A percentile compares a stretch with the other conserved stretches of the same genome.
Conservation (phyloP, 2,113 vertebrate species). For the Coptodon bakossiorum region DNA sequence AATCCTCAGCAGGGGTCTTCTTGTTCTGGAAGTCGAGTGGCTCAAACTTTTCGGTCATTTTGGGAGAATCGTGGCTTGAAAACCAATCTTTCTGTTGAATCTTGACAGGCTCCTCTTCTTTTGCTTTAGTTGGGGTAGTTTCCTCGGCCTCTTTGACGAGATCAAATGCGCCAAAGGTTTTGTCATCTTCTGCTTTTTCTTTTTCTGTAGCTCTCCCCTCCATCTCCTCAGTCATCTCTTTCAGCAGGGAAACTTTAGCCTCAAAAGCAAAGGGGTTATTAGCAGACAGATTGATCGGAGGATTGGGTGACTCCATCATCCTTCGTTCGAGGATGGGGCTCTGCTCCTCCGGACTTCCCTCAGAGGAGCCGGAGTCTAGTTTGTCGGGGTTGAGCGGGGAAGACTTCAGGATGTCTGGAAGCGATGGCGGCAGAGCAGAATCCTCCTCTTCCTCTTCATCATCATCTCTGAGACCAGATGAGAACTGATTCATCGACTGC, state of each 20-base stretch:
- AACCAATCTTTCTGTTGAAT: constrained; percentile 66
- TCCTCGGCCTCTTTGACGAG: constrained; percentile 86
- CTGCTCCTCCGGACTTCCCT: constrained; percentile 69
- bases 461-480: constrained; percentile 71
- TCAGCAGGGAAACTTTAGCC: constrained; percentile 78
- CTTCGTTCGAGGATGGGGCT: constrained; percentile 65
- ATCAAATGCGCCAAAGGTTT: constrained; percentile 86
- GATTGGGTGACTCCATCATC: constrained; percentile 73
- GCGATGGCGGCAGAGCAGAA: constrained; percentile 72
- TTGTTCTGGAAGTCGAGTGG: constrained; percentile 54
- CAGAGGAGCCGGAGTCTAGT: constrained; percentile 69
- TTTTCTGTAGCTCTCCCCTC: constrained; percentile 53
- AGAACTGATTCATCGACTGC: constrained; percentile 74
- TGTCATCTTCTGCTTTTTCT: constrained; percentile 48
- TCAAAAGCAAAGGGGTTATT: constrained; percentile 73
- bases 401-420: constrained; percentile 95
- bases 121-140: constrained; percentile 57
- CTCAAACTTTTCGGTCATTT: constrained; percentile 46
- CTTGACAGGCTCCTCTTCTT: constrained; percentile 32
- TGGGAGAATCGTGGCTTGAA: constrained; percentile 54
- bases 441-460: constrained; percentile 64
- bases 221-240: constrained; percentile 80
- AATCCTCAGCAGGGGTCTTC: constrained; percentile 52
- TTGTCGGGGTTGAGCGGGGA: constrained; percentile 80
- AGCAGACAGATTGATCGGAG: constrained; percentile 71